phyloP scores from a whole-genome alignment of 2,797 vertebrate species.

The Centroberyx gerrardi region DNA sequence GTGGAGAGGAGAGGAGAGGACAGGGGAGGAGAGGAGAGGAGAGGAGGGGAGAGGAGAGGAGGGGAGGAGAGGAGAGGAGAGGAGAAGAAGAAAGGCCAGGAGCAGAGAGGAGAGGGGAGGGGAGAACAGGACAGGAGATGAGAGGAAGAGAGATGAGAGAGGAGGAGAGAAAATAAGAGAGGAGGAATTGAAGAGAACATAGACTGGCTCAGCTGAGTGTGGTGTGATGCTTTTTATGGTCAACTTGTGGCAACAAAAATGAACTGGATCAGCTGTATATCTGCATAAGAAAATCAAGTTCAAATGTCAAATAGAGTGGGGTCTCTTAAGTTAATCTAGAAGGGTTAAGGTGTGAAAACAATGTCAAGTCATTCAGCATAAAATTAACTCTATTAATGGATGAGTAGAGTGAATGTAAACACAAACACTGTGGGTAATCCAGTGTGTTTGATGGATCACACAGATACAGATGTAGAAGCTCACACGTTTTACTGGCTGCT shows the following conservation, averaged over 20 bases:
- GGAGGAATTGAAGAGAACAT: background rate
- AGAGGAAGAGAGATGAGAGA: background rate
- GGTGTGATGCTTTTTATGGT: background rate
- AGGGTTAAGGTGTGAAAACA: background rate
- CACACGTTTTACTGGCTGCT: too few relatives aligned
- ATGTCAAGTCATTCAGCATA: background rate
- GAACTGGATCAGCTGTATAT: background rate
- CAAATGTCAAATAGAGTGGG: background rate
- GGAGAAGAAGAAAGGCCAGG: background rate
- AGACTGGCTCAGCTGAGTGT: conserved; percentile 5
- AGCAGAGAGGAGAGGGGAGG: too few relatives aligned
- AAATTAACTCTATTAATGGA: background rate
- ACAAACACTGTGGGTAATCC: background rate
- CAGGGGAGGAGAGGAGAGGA: background rate
- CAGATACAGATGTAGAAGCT: too few relatives aligned
- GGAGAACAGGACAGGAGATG: background rate
- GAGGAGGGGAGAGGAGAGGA: background rate
- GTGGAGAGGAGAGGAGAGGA: background rate
- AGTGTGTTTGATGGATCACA: too few relatives aligned
- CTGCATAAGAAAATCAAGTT: background rate
- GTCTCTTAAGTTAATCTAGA: background rate
- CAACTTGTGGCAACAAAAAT: conserved; percentile 1
- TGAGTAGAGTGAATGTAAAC: background rate
- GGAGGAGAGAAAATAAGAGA: background rate
- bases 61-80: background rate